A percentile compares a stretch with the other conserved stretches of the same genome.
These are phyloP conservation scores for Ascaphus truei DNA, from an alignment of 2,113 vertebrate species.

Conservation along the genomic window DNA sequence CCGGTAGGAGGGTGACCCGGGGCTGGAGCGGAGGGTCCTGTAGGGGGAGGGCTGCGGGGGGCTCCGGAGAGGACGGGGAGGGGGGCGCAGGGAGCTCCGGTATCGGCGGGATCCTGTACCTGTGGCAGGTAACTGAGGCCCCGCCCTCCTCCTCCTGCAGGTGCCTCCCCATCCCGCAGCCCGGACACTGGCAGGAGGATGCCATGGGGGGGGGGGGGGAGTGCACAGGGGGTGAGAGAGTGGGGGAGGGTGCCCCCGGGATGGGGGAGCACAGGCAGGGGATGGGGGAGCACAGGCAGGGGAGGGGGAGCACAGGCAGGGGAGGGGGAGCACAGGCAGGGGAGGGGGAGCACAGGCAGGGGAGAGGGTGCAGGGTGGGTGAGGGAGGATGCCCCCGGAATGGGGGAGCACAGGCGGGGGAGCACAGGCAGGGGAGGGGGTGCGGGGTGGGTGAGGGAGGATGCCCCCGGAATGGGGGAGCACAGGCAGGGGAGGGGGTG, in stretches of 20 bases:
- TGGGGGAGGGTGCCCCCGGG: background rate
- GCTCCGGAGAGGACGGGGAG: no score
- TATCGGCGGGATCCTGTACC: background rate
- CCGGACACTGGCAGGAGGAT: constrained; percentile 8
- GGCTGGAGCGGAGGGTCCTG: background rate
- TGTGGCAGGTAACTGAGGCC: constrained; percentile 22
- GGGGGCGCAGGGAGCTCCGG: background rate
- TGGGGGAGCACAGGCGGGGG: background rate
- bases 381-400: background rate
- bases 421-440: background rate
- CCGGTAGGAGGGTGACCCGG: background rate
- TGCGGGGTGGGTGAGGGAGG: background rate
- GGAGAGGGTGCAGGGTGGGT: background rate
- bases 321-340: background rate
- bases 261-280: background rate
- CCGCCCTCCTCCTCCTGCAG: constrained; percentile 32
- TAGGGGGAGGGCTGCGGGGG: background rate
- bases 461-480: constrained; percentile 3
- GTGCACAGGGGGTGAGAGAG: background rate
- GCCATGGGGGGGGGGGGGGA: background rate
- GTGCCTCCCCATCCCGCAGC: constrained; percentile 23
- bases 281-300: no score
- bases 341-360: no score
- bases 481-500: background rate
- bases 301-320: background rate